Base-by-base conservation (phyloP, 2,113 vertebrate species). In the Cyprinus carpio region DNA sequence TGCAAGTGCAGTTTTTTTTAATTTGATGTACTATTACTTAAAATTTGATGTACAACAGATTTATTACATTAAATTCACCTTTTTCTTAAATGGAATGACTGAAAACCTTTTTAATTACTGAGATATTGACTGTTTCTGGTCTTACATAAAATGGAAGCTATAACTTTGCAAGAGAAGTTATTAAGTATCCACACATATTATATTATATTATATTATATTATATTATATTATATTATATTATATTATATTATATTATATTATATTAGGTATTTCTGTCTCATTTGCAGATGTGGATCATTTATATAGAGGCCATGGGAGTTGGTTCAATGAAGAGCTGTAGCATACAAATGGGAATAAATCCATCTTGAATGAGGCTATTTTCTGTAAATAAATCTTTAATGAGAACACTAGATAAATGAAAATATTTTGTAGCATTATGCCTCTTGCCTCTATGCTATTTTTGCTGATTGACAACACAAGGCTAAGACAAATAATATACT, bases 371-470 rank as follows among this genome's bases (percentile, higher is more conserved):
- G 72, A 92, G 77, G 89, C 85, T 69, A 79, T 91, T 91, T 90
- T 87, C 84, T 81, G 65, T 54, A 78, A 85, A 91, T 91, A 87
- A 93, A 92, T 92, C 79, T 95, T 93, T 93, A 92, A 92, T 93
- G 87, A 90, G 51, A 79, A 88, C 88, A 88, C 83, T 91, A 82
- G 89, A 87, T 82, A 62, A 83, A 82, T 87, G 37, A 80, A 89
- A 87, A 85, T 37, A 90, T 81, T 86, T 82, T 81, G 72, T 88
- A 62, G 69, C 86, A 78, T 72, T 58, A 90, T 72, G 88, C 82
- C 80, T 86, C 16, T n/a, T n/a, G n/a, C n/a, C n/a, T n/a, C n/a
- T n/a, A n/a, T 62, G 60, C 82, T 72, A 46, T n/a, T 56, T 87
- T 81, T 65, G 3, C 85, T 71, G 81, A 51, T 74, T 64, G 49